Conservation (phyloP, 2,113 vertebrate genomes). For the Pangasianodon gigas region DNA sequence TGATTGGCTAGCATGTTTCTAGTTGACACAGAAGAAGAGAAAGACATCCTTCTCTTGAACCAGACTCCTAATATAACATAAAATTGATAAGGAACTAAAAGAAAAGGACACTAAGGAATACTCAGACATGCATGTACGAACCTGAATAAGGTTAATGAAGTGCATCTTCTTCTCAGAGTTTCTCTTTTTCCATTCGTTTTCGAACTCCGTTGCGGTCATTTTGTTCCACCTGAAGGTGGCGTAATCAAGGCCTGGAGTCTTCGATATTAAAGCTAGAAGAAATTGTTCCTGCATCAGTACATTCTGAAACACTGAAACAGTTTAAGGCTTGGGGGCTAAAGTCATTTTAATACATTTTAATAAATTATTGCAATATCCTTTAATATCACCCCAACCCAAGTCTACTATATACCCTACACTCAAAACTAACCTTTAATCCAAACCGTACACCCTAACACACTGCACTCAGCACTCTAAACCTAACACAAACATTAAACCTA, state of each 20-base stretch:
- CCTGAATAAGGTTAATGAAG: slow-evolving; percentile 98
- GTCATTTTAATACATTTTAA: not conserved
- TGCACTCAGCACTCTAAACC: no score
- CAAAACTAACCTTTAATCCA: no score
- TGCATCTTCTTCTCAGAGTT: slow-evolving; percentile 81
- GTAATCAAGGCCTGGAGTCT: slow-evolving; percentile 77
- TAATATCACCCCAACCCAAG: not conserved
- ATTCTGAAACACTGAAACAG: not conserved
- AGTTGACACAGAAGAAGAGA: not conserved
- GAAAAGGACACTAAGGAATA: not conserved
- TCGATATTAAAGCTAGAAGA: slow-evolving; percentile 76
- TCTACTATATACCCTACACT: not conserved
- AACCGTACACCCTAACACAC: no score
- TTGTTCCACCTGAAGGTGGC: slow-evolving; percentile 85
- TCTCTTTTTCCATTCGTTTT: slow-evolving; percentile 75
- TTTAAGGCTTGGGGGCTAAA: not conserved
- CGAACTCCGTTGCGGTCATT: slow-evolving; percentile 85
- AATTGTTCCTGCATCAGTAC: slow-evolving; percentile 4
- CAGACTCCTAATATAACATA: not conserved
- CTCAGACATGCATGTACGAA: slow-evolving; percentile 53
- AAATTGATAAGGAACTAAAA: not conserved
- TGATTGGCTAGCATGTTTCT: not conserved
- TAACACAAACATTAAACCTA: no score
- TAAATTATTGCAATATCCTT: not conserved
- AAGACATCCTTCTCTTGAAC: not conserved